Base-by-base conservation (phyloP, 2,113 vertebrate genomes). In the Bothrops jararaca region DNA sequence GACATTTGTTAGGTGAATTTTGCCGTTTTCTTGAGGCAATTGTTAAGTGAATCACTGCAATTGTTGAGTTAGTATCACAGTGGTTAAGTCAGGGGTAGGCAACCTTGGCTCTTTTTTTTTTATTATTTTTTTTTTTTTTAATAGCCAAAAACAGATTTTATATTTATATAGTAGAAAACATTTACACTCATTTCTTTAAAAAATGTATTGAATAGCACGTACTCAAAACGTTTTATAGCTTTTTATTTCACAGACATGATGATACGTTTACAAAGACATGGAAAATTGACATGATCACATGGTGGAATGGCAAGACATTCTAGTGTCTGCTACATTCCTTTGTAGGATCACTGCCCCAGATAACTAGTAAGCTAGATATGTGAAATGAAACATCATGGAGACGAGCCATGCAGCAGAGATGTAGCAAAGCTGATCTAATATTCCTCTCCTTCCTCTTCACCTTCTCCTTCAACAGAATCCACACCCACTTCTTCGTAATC, bases 401-500 rank as follows among this genome's bases (percentile, higher is more conserved):
- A 86, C 53, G 20, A 93, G 85, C 95, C 96, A 97, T 95, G 96
- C 93, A 94, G 87, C 95, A 3, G 4, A 89, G 86, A 53, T 93
- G 89, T 94, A 91, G 69, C 91, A 86, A 2, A 29, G 50, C 2
- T 89, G 9, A 0, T 69, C 97, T 97, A 98, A 93, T 98, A 98
- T 57, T 98, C 98, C 74, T 98, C 98, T 93, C 98, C 98, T 95
- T 98, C 98, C 94, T 99, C 98, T 93, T 98, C 98, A 92, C 95
- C 98, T 57, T 99, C 98, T 45, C 98, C 98, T 95, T 98, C 98
- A 92, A 98, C 94, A 85, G 98, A 98, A 96, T 98, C 98, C 24
- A 98, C 98, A 91, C 98, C 98, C 39, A 98, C 98, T 94, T 98
- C 98, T 89, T 98, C 98, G 85, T 98, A 98, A 98, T 98, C 98